phyloP scores from a whole-genome alignment of 2,797 vertebrate species.

The Chaetodon trifasciatus region DNA sequence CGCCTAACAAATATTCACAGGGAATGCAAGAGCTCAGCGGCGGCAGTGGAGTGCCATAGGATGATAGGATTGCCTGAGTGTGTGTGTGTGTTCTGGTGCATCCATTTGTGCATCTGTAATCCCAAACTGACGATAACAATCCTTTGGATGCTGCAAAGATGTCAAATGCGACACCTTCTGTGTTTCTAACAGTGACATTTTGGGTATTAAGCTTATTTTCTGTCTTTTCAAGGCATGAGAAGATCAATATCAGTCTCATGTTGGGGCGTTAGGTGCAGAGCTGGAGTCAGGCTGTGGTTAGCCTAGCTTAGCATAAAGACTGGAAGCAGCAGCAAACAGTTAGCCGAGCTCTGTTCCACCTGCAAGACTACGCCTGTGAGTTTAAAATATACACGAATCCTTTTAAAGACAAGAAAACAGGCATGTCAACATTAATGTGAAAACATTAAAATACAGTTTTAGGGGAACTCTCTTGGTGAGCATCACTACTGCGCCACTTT shows the following conservation, averaged over 20 bases:
- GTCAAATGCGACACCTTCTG: not conserved
- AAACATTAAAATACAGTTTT: too few species aligned
- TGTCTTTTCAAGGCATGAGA: not conserved
- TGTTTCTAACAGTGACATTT: not conserved
- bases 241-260: not conserved
- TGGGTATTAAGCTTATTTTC: not conserved
- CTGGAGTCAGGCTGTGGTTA: not conserved
- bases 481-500: too few species aligned
- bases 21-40: constrained; percentile 35
- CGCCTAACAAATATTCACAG: constrained; percentile 49
- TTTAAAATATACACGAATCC: too few species aligned
- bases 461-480: too few species aligned
- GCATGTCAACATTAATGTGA: not conserved
- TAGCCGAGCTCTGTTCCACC: too few species aligned
- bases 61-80: constrained; percentile 25
- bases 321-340: not conserved
- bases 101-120: constrained; percentile 19
- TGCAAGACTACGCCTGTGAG: not conserved
- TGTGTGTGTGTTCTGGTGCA: not conserved
- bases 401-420: not conserved
- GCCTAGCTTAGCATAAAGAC: constrained; percentile 1
- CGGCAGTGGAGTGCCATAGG: constrained; percentile 47
- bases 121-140: not conserved
- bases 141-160: not conserved
- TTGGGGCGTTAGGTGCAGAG: not conserved